A percentile compares a stretch with the other conserved stretches of the same genome.
Evolutionary conservation across 2,888 invertebrate genomes (phyloP).

Genomic region (Griposia aprilina): DNA sequence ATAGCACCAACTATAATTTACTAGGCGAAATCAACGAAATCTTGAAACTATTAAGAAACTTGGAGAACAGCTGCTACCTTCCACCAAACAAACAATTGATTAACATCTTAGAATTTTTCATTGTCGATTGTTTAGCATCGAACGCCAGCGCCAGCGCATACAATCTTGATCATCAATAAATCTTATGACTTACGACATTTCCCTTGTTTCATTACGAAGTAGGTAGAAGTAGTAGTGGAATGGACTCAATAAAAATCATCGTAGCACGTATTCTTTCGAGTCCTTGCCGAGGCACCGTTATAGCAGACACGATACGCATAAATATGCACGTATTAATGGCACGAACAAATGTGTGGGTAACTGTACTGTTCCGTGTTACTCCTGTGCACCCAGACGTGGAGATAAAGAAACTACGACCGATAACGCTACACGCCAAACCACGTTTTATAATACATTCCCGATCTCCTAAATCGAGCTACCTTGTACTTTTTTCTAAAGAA

Average conservation of each 20-base stretch:
- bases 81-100: slow-evolving; percentile 61
- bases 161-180: slow-evolving; percentile 68
- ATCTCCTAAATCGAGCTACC: too few species aligned
- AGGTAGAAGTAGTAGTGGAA: slow-evolving; percentile 43
- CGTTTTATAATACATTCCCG: slow-evolving; percentile 10
- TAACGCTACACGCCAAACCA: slow-evolving; percentile 62
- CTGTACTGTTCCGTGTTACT: slow-evolving; percentile 84
- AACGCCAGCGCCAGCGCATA: slow-evolving; percentile 53
- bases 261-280: slow-evolving; percentile 80
- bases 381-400: slow-evolving; percentile 77
- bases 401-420: slow-evolving; percentile 75
- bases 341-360: slow-evolving; percentile 85
- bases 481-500: too few species aligned
- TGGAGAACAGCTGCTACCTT: slow-evolving; percentile 55
- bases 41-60: slow-evolving; percentile 53
- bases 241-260: slow-evolving; percentile 67
- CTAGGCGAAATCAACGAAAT: slow-evolving; percentile 57
- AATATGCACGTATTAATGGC: slow-evolving; percentile 88
- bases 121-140: slow-evolving; percentile 67
- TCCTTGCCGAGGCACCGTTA: slow-evolving; percentile 87
- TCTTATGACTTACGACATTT: slow-evolving; percentile 69
- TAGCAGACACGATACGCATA: slow-evolving; percentile 87
- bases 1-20: slow-evolving; percentile 29
- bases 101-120: slow-evolving; percentile 63
- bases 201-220: slow-evolving; percentile 65